These are phyloP conservation scores for Papilio polyxenes DNA, from an alignment of 1,140 invertebrate species.

Conservation along the genomic window DNA sequence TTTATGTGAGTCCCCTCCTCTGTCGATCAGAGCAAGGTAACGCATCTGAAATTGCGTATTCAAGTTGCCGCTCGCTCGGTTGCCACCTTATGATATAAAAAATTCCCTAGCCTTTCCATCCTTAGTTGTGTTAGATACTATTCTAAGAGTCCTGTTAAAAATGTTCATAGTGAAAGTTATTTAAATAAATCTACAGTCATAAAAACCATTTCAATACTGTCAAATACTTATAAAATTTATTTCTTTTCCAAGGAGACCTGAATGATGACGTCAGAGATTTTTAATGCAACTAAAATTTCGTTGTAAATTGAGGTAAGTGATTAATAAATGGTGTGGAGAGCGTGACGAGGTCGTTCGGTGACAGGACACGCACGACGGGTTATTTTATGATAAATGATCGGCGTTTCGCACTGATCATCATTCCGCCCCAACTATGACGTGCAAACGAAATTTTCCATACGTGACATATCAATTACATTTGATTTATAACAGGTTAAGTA, in stretches of 20 bases:
- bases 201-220: no score
- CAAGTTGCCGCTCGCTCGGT: no score
- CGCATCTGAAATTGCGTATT: no score
- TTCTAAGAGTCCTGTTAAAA: no score
- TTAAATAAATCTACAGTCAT: no score
- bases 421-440: conserved; percentile 21
- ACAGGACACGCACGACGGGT: conserved; percentile 25
- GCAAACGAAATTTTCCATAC: conserved; percentile 24
- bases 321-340: conserved; percentile 4
- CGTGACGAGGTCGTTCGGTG: conserved; percentile 8
- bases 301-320: background rate
- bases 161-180: no score
- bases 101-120: no score
- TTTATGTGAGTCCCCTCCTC: no score
- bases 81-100: no score
- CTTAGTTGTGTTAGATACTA: no score
- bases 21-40: no score
- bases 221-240: no score
- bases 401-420: conserved; percentile 27
- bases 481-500: conserved; percentile 13
- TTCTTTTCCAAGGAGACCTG: background rate
- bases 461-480: conserved; percentile 30
- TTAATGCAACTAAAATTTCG: conserved; percentile 17
- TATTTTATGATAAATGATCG: conserved; percentile 31
- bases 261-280: background rate